Evolutionary conservation across 2,113 vertebrate genomes (phyloP), one percentile per base, ranked within the genome.

Genomic region (Sceloporus undulatus): DNA sequence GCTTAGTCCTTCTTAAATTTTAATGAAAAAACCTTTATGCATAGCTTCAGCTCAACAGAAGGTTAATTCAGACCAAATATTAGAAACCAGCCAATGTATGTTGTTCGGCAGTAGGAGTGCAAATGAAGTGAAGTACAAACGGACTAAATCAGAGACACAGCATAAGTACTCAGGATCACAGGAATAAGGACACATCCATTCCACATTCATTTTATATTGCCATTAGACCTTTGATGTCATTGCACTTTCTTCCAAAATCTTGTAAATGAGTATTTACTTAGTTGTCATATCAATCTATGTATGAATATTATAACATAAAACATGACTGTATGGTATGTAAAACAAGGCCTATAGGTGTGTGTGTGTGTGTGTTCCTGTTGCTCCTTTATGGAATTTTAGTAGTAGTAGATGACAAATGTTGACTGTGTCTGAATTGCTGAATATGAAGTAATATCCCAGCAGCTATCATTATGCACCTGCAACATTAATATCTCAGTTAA

Each of bases 391-490:
- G 23, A 68, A 79, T 82, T 87, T 0, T n/a, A 27, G 59, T 73
- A 79, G 77, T 91, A 88, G 84, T 79, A 83, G 81, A 87, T n/a
- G 48, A 77, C 14, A 88, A 73, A 52, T 59, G 11, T 62, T 23
- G 4, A 0, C 87, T 71, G 79, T 71, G 62, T 84, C 73, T 27
- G 70, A 84, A 7, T 4, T 76, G 2, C 0, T 59, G 18, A 27
- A 34, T 27, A 75, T 54, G 68, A 65, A 74, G 65, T 77, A 59
- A 77, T n/a, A 79, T 8, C 59, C 27, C 42, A 66, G 82, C 29
- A 89, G 84, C 86, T n/a, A 38, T 21, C 54, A 66, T 59, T 7
- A 54, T 1, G 1, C 9, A 84, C 14, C 78, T 89, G 88, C 85
- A 56, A 77, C 14, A 74, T 48, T 10, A 21, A 0, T 0, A 1